These are phyloP conservation scores for Stylophora pistillata DNA, from an alignment of 64 coral and sea anemone species.

Conservation along the genomic window DNA sequence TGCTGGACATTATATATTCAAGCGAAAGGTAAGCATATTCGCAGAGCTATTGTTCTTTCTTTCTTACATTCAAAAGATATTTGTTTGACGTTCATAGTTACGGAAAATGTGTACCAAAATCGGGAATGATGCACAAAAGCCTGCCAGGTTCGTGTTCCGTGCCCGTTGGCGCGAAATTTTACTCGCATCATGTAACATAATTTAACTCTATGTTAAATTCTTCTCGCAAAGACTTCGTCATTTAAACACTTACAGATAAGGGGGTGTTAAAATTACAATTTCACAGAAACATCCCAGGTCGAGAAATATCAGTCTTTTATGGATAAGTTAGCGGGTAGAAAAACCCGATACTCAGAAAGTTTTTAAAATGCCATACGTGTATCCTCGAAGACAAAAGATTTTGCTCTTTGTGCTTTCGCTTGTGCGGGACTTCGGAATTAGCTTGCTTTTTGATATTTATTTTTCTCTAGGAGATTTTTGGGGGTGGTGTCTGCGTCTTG, in stretches of 20 bases:
- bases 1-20: slow-evolving; percentile 98
- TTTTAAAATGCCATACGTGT: not conserved
- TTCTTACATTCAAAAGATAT: not conserved
- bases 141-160: not conserved
- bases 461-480: not conserved
- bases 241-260: not conserved
- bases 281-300: not conserved
- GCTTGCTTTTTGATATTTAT: not conserved
- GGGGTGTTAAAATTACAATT: not conserved
- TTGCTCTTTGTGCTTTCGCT: not conserved
- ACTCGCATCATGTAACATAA: not conserved
- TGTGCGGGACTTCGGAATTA: not conserved
- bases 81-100: not conserved
- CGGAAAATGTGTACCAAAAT: not conserved
- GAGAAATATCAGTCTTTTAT: not conserved
- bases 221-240: not conserved
- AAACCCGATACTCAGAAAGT: not conserved
- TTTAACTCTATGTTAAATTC: not conserved
- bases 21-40: slow-evolving; percentile 80
- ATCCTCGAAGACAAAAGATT: not conserved
- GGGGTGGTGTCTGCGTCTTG: slow-evolving; percentile 25
- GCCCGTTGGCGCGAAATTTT: slow-evolving; percentile 34
- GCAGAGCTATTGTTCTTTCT: not conserved
- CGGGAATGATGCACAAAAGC: not conserved
- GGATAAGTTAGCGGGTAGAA: not conserved